Conservation (phyloP, 2,797 vertebrate genomes). For the Fratercula arctica region DNA sequence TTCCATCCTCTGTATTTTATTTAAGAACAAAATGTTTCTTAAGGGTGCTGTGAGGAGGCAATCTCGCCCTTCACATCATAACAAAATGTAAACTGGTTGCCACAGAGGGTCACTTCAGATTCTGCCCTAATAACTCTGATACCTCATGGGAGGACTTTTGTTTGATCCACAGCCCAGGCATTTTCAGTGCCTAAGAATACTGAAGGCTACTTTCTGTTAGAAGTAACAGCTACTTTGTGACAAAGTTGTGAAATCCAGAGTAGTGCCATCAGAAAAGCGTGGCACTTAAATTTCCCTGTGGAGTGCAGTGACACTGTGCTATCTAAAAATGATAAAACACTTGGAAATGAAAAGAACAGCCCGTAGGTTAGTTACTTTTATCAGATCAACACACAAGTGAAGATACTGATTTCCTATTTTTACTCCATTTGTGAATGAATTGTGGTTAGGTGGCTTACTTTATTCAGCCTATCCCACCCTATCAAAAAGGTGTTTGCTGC, state of each 20-base stretch:
- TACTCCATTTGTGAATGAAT: neutral
- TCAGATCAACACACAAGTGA: neutral
- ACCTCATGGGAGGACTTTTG: no score
- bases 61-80: neutral
- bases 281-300: neutral
- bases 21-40: neutral
- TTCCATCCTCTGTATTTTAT: neutral
- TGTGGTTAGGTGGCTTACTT: neutral
- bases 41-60: neutral
- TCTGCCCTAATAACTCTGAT: neutral
- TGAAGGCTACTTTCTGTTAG: neutral
- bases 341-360: neutral
- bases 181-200: neutral
- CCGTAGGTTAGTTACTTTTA: neutral
- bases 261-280: no score
- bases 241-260: neutral
- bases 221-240: neutral
- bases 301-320: neutral
- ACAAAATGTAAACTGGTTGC: neutral
- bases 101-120: neutral
- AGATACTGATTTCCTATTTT: neutral
- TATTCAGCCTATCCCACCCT: neutral
- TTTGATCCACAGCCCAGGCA: neutral
- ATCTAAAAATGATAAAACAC: neutral
- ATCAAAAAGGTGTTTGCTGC: neutral